A percentile compares a stretch with the other conserved stretches of the same genome.
These are phyloP conservation scores for Nipponacmea schrenckii DNA, from an alignment of 2,888 invertebrate genomes.

Conservation along the genomic window DNA sequence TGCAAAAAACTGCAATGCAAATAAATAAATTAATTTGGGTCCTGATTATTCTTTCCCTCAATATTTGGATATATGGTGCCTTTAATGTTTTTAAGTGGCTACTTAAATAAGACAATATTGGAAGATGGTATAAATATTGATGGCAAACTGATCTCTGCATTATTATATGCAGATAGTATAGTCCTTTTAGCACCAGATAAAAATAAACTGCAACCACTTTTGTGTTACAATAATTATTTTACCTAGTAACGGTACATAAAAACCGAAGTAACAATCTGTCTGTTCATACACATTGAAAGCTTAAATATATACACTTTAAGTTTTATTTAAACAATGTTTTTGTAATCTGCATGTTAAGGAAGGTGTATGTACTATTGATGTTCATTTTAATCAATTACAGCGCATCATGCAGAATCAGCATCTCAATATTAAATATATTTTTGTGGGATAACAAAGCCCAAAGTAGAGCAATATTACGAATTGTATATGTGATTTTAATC, in stretches of 20 bases:
- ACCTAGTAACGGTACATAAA: neutral
- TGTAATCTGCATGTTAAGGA: neutral
- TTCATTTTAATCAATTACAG: no score
- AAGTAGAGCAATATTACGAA: no score
- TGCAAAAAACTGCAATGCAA: no score
- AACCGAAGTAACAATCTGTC: neutral
- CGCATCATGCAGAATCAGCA: no score
- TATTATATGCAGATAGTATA: neutral
- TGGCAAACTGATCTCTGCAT: neutral
- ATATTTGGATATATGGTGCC: no score
- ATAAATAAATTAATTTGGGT: no score
- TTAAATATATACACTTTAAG: neutral
- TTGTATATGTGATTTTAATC: neutral
- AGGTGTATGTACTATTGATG: no score
- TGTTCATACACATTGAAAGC: neutral
- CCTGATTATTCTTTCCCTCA: no score
- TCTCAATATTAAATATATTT: constrained; percentile 1
- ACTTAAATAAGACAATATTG: no score
- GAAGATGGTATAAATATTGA: neutral
- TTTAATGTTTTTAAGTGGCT: no score
- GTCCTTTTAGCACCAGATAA: neutral
- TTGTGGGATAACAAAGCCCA: neutral
- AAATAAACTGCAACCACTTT: neutral
- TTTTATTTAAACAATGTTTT: neutral
- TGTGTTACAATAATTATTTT: neutral